Conservation (phyloP, 2,113 vertebrate genomes). For the Festucalex cinctus region DNA sequence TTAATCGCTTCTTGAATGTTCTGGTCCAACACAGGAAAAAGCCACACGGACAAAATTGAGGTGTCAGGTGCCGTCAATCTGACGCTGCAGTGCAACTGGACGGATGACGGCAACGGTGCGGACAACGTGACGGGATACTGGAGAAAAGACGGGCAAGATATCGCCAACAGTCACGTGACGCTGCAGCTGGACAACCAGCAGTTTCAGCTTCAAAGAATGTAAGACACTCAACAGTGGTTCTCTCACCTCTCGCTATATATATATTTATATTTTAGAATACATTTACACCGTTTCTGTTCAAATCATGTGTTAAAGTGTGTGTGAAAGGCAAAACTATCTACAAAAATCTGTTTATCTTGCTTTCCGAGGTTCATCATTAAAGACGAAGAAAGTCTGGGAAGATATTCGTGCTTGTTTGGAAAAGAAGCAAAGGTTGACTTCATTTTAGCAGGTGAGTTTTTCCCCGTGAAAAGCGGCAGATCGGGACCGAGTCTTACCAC, state of each 20-base stretch:
- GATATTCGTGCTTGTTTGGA: constrained; percentile 68
- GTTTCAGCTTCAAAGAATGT: constrained; percentile 54
- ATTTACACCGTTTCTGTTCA: background rate
- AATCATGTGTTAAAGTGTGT: background rate
- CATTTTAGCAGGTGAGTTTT: constrained; percentile 59
- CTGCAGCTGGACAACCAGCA: constrained; percentile 41
- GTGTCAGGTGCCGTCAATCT: constrained; percentile 38
- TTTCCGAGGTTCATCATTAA: constrained; percentile 58
- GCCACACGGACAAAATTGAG: constrained; percentile 44
- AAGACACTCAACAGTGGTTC: constrained; percentile 19
- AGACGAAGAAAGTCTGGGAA: constrained; percentile 52
- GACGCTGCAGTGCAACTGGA: constrained; percentile 57
- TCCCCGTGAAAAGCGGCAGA: too few relatives aligned
- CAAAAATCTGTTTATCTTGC: background rate
- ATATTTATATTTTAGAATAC: too few relatives aligned
- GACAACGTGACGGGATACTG: constrained; percentile 55
- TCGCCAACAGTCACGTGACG: constrained; percentile 36
- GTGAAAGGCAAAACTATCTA: background rate
- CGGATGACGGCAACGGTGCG: constrained; percentile 26
- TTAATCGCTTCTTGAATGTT: background rate
- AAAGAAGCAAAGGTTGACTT: constrained; percentile 50
- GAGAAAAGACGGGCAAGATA: constrained; percentile 55
- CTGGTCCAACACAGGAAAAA: constrained; percentile 44
- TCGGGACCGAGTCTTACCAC: too few relatives aligned
- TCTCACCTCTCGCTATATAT: too few relatives aligned